Evolutionary conservation across 2,113 vertebrate species (phyloP), one percentile per base, ranked within the genome.

Genomic region (Bettongia penicillata): DNA sequence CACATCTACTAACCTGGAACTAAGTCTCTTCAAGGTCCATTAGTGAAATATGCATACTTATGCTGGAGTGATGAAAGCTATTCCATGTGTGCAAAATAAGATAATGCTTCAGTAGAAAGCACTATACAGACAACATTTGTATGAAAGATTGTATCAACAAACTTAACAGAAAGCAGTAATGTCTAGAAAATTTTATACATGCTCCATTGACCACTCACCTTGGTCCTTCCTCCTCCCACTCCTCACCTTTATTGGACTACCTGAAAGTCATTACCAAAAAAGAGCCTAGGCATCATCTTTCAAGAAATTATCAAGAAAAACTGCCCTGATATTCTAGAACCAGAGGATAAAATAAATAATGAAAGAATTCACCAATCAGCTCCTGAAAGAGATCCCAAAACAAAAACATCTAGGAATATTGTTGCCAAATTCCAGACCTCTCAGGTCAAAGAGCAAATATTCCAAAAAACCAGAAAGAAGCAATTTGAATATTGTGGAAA

Each of bases 1-100:
- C 97, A 97, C 93, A 43, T 43, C 98, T 98, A 98, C 97, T 98
- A 98, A 98, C 95, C 96, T 97, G 98, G 97, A 98, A 98, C 97
- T 98, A 98, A 98, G 96, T 96, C 97, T 95, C 98, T 97, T 97
- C 96, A 97, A 97, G 97, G 95, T 97, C 96, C 94, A 94, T 98
- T 98, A 97, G 96, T 97, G 97, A 96, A 96, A 98, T 96, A 91
- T 97, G 96, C 95, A 96, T 97, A 95, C 92, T 96, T 97, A 77
- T 98, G 94, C 95, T 95, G 61, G 91, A 96, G 95, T 97, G 96
- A 96, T 98, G 98, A 98, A 97, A 98, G 98, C 97, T 93, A 93
- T 0, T 94, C 91, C 84, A 95, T 84, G 43, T 84, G n/a, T 84
- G n/a, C n/a, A 84, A n/a, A 84, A 43, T 84, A n/a, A 84, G 68